Percentiles rank a stretch among this genome's conserved stretches.
Evolutionary conservation across 2,113 vertebrate genomes (phyloP).

Genomic region (Campylomormyrus numenius): DNA sequence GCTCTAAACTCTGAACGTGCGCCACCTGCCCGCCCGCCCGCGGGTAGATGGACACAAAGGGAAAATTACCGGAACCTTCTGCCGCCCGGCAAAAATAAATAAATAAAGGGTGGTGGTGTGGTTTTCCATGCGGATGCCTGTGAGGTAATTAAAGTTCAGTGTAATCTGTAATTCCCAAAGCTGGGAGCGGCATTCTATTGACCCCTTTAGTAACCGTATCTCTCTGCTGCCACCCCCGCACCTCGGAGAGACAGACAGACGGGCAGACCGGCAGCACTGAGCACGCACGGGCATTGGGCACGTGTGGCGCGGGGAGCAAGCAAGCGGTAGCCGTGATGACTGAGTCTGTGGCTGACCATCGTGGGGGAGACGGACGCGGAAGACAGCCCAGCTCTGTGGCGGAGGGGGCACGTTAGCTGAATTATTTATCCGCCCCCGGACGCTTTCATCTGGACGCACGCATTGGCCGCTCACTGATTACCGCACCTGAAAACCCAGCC

Average conservation of each 20-base stretch:
- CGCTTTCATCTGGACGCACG: background rate
- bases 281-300: conserved; percentile 41
- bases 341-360: background rate
- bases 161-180: conserved; percentile 37
- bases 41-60: background rate
- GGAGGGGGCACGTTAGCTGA: background rate
- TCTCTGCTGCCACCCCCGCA: conserved; percentile 43
- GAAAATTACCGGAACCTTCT: background rate
- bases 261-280: conserved; percentile 47
- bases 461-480: background rate
- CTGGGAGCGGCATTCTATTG: conserved; percentile 43
- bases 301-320: conserved; percentile 27
- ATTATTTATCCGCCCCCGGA: conserved; percentile 7
- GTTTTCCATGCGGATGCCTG: background rate
- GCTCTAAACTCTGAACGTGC: background rate
- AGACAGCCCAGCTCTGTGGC: background rate
- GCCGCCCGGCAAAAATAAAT: background rate
- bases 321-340: background rate
- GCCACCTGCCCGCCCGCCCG: background rate
- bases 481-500: background rate
- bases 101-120: conserved; percentile 5
- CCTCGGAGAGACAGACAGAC: conserved; percentile 42
- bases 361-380: background rate
- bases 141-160: conserved; percentile 32
- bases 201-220: conserved; percentile 38